phyloP scores from a whole-genome alignment of 37 sponge, comb jelly and placozoan genomes.

The Chondrosia reniformis region DNA sequence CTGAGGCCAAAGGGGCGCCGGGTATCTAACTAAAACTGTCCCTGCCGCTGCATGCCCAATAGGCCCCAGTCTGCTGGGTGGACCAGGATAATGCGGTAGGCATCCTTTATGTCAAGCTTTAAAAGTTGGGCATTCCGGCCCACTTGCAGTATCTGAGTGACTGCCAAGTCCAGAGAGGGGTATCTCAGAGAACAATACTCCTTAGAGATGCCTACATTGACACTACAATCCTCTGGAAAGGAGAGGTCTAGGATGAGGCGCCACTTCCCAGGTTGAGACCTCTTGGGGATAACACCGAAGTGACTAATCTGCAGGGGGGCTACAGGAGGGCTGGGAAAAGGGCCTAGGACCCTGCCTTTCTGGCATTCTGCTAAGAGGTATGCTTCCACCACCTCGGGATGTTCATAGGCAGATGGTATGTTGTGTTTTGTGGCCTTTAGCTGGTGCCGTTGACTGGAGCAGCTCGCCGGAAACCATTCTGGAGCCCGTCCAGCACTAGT shows the following conservation, averaged over 20 bases:
- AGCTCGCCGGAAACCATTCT: no score
- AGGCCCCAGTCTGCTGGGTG: slow-evolving; percentile 37
- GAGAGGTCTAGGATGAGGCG: slow-evolving; percentile 13
- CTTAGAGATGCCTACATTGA: slow-evolving; percentile 9
- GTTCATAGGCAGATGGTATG: slow-evolving; percentile 2
- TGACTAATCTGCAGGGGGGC: not conserved
- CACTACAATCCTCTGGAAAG: not conserved
- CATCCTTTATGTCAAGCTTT: slow-evolving; percentile 24
- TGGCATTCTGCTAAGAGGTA: not conserved
- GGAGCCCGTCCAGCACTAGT: no score
- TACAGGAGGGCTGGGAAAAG: not conserved
- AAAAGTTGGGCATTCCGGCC: slow-evolving; percentile 23
- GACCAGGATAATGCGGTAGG: slow-evolving; percentile 21
- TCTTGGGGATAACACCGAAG: slow-evolving; percentile 6
- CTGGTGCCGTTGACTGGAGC: no score
- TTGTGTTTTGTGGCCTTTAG: not conserved
- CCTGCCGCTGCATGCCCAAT: slow-evolving; percentile 34
- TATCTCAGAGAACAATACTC: slow-evolving; percentile 31
- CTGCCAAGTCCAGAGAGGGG: slow-evolving; percentile 4
- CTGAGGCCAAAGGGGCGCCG: slow-evolving; percentile 34
- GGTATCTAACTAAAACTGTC: slow-evolving; percentile 20
- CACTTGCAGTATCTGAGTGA: not conserved
- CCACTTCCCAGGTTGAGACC: slow-evolving; percentile 8
- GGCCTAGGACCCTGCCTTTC: slow-evolving; percentile 2
- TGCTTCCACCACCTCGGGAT: slow-evolving; percentile 2